Conservation (phyloP, 1,140 invertebrate species). For the Leguminivora glycinivorella region DNA sequence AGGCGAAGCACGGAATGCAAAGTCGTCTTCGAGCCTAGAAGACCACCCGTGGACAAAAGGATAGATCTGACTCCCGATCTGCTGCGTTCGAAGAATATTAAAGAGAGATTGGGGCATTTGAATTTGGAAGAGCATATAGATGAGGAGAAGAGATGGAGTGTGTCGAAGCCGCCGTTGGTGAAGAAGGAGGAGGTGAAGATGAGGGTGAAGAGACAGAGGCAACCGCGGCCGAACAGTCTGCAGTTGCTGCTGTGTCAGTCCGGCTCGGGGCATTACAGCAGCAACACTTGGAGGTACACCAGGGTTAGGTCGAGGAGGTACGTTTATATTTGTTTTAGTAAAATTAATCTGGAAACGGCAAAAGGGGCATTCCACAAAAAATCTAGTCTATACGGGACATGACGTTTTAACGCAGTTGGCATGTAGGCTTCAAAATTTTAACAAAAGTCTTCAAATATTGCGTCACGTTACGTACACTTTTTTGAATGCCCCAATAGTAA, state of each 20-base stretch:
- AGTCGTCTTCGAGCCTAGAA: constrained; percentile 70
- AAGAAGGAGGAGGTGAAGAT: constrained; percentile 62
- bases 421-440: too few relatives aligned
- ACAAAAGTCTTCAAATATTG: too few relatives aligned
- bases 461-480: too few relatives aligned
- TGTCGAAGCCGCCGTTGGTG: constrained; percentile 63
- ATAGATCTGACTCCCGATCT: constrained; percentile 65
- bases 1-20: constrained; percentile 71
- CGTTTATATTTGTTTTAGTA: constrained; percentile 31
- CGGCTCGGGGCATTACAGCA: constrained; percentile 69
- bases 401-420: too few relatives aligned
- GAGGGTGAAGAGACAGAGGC: constrained; percentile 63
- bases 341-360: too few relatives aligned
- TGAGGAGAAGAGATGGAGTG: constrained; percentile 48
- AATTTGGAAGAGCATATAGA: constrained; percentile 54
- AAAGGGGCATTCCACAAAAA: too few relatives aligned
- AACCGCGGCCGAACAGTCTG: constrained; percentile 69
- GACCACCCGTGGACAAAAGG: constrained; percentile 59
- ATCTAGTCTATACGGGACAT: too few relatives aligned
- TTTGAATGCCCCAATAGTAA: too few relatives aligned
- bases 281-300: constrained; percentile 72
- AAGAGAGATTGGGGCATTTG: constrained; percentile 62
- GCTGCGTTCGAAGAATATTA: constrained; percentile 57
- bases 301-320: constrained; percentile 71
- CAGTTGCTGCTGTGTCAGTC: constrained; percentile 68